Evolutionary conservation across 2,888 invertebrate species (phyloP), one percentile per base, ranked within the genome.

Genomic region (Amiota communis): DNA sequence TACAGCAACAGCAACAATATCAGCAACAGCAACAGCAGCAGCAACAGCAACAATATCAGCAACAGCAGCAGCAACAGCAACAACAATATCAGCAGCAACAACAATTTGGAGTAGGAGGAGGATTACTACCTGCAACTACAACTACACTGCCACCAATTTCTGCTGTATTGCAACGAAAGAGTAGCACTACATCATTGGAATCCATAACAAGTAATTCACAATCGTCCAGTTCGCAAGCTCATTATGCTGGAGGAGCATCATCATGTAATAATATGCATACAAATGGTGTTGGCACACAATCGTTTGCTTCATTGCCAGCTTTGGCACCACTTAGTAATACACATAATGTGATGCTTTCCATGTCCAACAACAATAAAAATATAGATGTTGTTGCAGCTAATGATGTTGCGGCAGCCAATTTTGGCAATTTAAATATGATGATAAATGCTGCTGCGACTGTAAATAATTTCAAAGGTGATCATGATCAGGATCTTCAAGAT

Each of bases 151-250:
- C 81, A 8, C 78, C 81, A 11, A 74, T 81, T 53, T 79, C 86
- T 47, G 77, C 85, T 17, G 82, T 81, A 47, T 77, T 86, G 74
- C 87, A 89, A 71, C 87, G 88, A 64, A 89, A 89, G 77, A 86
- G 85, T 72, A 89, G 89, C 78, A 88, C 87, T 73, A 89, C 88
- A 15, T 88, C 88, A 15, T 77, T 89, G 75, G 88, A 88, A 77
- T 88, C 88, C 13, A 88, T 89, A 78, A 88, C 88, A 69, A 88
- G 88, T 77, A 88, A 87, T 71, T 86, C 89, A 57, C 87, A 88
- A 61, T 88, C 88, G 12, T 86, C 88, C 59, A 82, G 82, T 49
- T 80, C 85, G 20, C 78, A 77, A 46, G 72, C 80, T 6, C 73
- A 80, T 65, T 75, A 67, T 53, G 72, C 15, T 61, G 49, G n/a